Evolutionary conservation across 2,797 vertebrate species (phyloP), one percentile per base, ranked within the genome.

Genomic region (Macropus fuliginosus): DNA sequence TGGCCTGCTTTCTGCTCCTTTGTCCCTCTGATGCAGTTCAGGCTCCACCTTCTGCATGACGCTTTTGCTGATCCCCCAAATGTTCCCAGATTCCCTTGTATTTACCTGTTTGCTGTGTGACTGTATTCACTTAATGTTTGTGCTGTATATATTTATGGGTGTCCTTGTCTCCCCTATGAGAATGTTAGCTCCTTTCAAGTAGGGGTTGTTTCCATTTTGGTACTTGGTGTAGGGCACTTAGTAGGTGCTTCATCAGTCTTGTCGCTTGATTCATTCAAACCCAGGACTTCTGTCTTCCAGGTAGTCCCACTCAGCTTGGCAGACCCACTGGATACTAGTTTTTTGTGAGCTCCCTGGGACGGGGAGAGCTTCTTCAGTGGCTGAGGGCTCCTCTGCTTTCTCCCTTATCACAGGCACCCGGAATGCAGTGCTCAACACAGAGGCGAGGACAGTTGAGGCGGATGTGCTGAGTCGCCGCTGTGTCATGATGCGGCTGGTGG

Each of bases 401-500:
- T 0, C 52, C 50, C 55, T 59, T 24, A 56, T 54, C 10, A 0
- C 98, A 99, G 99, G 99, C 96, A 99, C 99, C 0, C 99, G 99
- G 95, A 99, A 99, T 1, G 99, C 99, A 0, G 99, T 99, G 98
- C 98, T 99, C 27, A 99, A 99, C 98, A 99, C 99, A 0, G 99
- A 99, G 98, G 99, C 99, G 0, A 99, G 99, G 96, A 99, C 99
- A 0, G 98, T 99, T 18, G 99, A 99, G 57, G 99, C 99, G 0
- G 99, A 99, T 0, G 99, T 99, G 96, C 98, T 99, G 98, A 99
- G 99, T 98, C 99, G 99, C 40, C 99, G 99, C 97, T 99, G 99
- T 0, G 99, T 99, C 91, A 99, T 99, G 97, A 99, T 99, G 99
- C 99, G 99, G n/a, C 99, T 99, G 94, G 98, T 98, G 56, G 99